Base-by-base conservation (phyloP, 2,888 invertebrate species). In the Drosophila niveifrons region DNA sequence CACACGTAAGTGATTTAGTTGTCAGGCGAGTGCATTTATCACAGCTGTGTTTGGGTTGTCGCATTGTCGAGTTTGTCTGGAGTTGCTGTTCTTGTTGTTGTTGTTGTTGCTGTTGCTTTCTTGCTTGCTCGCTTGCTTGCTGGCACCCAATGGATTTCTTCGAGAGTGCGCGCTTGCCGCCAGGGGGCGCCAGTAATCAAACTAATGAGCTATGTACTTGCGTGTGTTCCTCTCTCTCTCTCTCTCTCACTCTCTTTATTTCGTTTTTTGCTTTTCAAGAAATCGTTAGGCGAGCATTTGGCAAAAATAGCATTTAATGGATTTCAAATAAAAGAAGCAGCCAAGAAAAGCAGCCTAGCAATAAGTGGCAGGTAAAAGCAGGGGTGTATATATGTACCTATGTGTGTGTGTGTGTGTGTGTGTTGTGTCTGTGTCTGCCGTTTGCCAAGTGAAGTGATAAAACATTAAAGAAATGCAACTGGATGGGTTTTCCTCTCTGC, bases 261-360 rank as follows among this genome's bases (percentile, higher is more conserved):
- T 39, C 56, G 13, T 31, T 43, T 36, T 64, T 34, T 55, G 44
- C 10, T 31, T 48, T 39, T 29, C 9, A 11, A 9, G 36, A 55
- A 55, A 56, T 64, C 50, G 57, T 64, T 56, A 34, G 58, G 10
- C 46, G 31, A 55, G 48, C 75, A 78, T 59, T 78, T 83, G 80
- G 89, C 89, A 85, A 90, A 91, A 91, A 91, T 91, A 90, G 91
- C 90, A 87, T 91, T 91, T 91, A 91, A 91, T 91, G 91, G 91
- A 91, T 91, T 90, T 90, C 84, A 78, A 90, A 72, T 71, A 79
- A 72, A 36, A 23, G 46, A 23, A 23, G 23, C 23, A 23, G 23
- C 23, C 46, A 67, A 66, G 59, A 58, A 23, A 23, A 62, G 55
- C 43, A 18, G 58, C 58, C 51, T 15, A 43, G 53, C 56, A 8